These are phyloP conservation scores for Euclidia mi DNA, from an alignment of 2,888 invertebrate genomes.

Conservation along the genomic window DNA sequence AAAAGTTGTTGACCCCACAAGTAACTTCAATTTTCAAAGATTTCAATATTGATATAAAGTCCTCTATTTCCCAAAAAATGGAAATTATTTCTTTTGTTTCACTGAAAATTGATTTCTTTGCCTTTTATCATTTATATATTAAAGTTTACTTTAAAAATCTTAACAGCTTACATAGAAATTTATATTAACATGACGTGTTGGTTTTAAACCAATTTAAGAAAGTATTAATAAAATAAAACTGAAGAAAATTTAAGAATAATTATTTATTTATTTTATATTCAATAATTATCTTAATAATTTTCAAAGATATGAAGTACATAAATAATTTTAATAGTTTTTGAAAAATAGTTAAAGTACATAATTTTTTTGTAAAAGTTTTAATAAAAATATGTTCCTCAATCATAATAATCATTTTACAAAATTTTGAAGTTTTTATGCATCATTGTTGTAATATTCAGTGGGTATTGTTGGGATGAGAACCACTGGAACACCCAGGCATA, in stretches of 20 bases:
- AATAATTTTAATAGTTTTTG: background rate
- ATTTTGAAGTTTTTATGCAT: no score
- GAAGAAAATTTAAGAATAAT: constrained; percentile 1
- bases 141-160: background rate
- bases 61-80: no score
- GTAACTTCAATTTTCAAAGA: no score
- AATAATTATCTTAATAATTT: background rate
- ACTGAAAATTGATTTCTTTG: background rate
- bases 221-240: background rate
- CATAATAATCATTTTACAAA: background rate
- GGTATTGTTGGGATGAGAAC: no score
- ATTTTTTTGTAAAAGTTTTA: background rate
- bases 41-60: no score
- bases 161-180: constrained; percentile 12
- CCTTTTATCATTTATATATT: background rate
- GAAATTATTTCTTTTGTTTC: background rate
- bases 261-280: background rate
- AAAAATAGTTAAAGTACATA: constrained; percentile 1
- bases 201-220: constrained; percentile 8
- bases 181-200: constrained; percentile 2
- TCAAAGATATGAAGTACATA: constrained; percentile 2
- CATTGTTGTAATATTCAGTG: no score
- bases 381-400: background rate
- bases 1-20: no score
- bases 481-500: no score